Conservation (phyloP, 1,140 invertebrate species). For the Drosophila biarmipes region DNA sequence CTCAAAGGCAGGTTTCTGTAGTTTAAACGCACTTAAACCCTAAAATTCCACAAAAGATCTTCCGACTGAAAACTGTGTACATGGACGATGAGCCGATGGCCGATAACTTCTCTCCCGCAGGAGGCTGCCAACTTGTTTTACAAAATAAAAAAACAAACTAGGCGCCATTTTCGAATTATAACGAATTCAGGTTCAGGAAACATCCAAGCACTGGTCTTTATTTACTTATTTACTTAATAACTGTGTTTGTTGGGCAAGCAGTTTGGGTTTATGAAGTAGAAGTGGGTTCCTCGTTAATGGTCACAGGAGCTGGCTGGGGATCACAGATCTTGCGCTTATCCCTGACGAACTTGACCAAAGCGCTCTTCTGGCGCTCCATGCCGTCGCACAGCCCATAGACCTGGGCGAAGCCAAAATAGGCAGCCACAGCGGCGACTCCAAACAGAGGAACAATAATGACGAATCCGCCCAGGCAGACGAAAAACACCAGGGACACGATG, state of each 20-base stretch:
- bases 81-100: constrained; percentile 21
- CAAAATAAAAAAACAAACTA: too few relatives aligned
- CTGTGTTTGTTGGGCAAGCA: neutral
- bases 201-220: constrained; percentile 6
- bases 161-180: neutral
- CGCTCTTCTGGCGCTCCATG: constrained; percentile 31
- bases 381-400: constrained; percentile 52
- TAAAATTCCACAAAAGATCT: constrained; percentile 17
- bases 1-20: constrained; percentile 56
- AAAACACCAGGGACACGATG: constrained; percentile 66
- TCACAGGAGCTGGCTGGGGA: neutral
- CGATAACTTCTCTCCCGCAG: neutral
- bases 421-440: constrained; percentile 47
- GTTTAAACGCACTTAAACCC: constrained; percentile 45
- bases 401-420: constrained; percentile 73
- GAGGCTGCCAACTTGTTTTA: constrained; percentile 1
- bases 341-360: constrained; percentile 25
- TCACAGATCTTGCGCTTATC: neutral
- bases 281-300: constrained; percentile 1
- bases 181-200: neutral
- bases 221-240: neutral
- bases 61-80: constrained; percentile 47
- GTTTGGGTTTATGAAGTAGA: constrained; percentile 1
- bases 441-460: constrained; percentile 57
- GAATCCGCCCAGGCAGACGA: constrained; percentile 69